Percentiles rank a stretch among this genome's conserved stretches.
These are phyloP conservation scores for Podargus strigoides DNA, from an alignment of 2,797 vertebrate genomes.

Conservation along the genomic window DNA sequence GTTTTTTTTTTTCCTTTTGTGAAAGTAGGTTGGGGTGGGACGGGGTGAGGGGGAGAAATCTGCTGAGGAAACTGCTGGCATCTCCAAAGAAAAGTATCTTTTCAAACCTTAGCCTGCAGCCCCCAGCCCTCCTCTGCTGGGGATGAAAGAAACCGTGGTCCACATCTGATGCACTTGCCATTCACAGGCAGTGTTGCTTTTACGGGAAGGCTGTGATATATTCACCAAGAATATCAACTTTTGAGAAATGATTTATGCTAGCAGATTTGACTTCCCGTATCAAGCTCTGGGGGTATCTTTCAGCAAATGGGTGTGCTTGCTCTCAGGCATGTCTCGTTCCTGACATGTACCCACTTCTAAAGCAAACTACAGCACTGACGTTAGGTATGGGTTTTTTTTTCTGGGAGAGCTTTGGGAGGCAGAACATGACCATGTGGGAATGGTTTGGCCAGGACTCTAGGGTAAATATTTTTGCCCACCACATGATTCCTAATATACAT, in stretches of 20 bases:
- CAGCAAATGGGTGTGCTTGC: neutral
- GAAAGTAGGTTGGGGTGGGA: neutral
- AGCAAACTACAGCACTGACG: neutral
- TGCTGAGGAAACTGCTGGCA: constrained; percentile 1
- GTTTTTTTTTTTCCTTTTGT: neutral
- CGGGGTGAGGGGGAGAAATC: neutral
- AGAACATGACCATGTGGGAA: neutral
- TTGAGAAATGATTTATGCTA: neutral
- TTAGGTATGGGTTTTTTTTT: neutral
- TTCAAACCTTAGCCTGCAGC: neutral
- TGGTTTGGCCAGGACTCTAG: neutral
- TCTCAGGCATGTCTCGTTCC: neutral
- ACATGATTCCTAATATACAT: fast-evolving
- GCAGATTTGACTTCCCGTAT: neutral
- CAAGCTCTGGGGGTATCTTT: neutral
- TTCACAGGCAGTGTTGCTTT: neutral
- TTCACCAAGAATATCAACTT: neutral
- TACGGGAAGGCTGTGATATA: neutral
- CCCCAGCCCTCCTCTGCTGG: neutral
- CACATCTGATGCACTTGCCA: neutral
- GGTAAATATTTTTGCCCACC: neutral
- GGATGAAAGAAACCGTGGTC: neutral
- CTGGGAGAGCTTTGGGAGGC: neutral
- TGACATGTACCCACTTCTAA: neutral
- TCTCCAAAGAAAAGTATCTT: constrained; percentile 22